Evolutionary conservation across 1,140 invertebrate species (phyloP), one percentile per base, ranked within the genome.

Genomic region (Euura lappo): DNA sequence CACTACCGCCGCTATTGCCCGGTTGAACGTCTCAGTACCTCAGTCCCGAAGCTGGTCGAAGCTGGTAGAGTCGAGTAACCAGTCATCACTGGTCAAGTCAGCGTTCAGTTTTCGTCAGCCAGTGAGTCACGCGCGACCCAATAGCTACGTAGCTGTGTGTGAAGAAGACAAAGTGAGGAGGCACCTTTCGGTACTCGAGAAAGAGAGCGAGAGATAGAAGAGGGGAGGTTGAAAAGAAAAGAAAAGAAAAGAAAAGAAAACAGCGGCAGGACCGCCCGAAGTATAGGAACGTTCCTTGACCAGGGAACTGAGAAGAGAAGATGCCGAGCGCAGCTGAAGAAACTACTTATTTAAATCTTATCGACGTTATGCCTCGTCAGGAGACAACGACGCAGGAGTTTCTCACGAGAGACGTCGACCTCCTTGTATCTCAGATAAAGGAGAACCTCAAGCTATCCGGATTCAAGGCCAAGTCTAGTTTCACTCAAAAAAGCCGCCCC

Each of bases 361-460:
- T 88, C 78, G 82, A 86, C 72, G 84, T 87, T 60, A 83, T 87
- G 80, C 87, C 86, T 45, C 3, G 51, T 3, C 51, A n/a, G 13
- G 43, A 65, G 28, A 65, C 75, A 0, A 80, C 83, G 68, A 81
- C 81, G 60, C 86, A 88, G 77, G 87, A 90, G 64, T 90, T 89
- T 76, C 78, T 89, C 28, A 83, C 89, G 2, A 82, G 84, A 71
- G 90, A 91, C 80, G 90, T 93, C 69, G 93, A 93, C 77, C 89
- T 92, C 42, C 86, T 93, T 51, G 92, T 93, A 43, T 89, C 91
- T 43, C 91, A 92, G 82, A 93, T 93, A 68, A 93, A 93, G 79
- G 90, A 93, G 79, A 93, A 93, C 76, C 82, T 93, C 11, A 85
- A 91, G n/a, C 80, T 93, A 46, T 89, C 90, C 13, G 84, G 81